These are phyloP conservation scores for Sinodicranocentrus sp. DNA, from an alignment of 2,888 invertebrate genomes.

Conservation along the genomic window DNA sequence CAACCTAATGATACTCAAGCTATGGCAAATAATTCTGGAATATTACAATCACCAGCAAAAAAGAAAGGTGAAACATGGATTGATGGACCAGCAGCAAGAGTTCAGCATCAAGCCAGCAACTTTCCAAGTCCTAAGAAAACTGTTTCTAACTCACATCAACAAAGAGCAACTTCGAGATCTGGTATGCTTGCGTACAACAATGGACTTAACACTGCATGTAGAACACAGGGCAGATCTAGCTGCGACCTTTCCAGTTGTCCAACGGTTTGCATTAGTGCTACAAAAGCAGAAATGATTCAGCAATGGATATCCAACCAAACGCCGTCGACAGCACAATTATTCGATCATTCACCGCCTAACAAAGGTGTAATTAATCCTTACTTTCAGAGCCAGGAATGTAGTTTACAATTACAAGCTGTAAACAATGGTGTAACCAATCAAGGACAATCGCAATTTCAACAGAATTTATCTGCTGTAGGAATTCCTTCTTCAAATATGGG, in stretches of 20 bases:
- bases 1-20: conserved; percentile 79
- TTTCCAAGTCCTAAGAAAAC: conserved; percentile 76
- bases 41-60: conserved; percentile 68
- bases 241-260: conserved; percentile 79
- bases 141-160: conserved; percentile 38
- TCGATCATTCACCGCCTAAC: conserved; percentile 66
- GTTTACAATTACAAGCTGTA: neutral
- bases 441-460: neutral
- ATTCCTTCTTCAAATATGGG: neutral
- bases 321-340: conserved; percentile 64
- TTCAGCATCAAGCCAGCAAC: conserved; percentile 75
- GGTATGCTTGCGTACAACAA: conserved; percentile 10
- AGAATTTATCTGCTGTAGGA: no score
- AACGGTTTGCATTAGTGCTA: conserved; percentile 68
- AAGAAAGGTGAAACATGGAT: conserved; percentile 96
- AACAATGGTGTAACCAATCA: conserved; percentile 8
- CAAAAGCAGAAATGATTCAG: conserved; percentile 76
- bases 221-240: conserved; percentile 35
- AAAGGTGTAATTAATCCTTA: conserved; percentile 31
- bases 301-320: conserved; percentile 76
- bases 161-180: conserved; percentile 33
- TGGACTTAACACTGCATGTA: conserved; percentile 25
- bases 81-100: conserved; percentile 91
- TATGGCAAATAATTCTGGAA: conserved; percentile 81
- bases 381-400: conserved; percentile 36